Percentiles rank a stretch among this genome's conserved stretches.
phyloP scores from a whole-genome alignment of 30 jellyfish, hydroid and myxozoan species.

The Chrysaora quinquecirrha region DNA sequence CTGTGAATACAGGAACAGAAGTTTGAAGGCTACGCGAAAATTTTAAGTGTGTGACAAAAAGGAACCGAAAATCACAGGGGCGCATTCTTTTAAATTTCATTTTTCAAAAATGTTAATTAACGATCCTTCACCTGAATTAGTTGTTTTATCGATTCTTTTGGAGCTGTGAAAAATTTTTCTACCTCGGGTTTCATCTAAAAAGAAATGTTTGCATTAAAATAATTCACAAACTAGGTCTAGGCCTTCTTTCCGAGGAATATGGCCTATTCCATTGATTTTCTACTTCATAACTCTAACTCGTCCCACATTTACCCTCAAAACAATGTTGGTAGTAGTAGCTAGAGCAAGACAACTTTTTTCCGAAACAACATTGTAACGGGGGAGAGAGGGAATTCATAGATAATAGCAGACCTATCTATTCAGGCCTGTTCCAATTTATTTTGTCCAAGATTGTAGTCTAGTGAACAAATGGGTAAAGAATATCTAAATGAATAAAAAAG shows the following conservation, averaged over 20 bases:
- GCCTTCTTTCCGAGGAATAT: too few species aligned
- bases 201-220: too few species aligned
- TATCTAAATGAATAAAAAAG: background rate
- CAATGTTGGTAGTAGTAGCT: too few species aligned
- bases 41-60: too few species aligned
- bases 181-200: slow-evolving; percentile 68
- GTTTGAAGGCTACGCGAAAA: too few species aligned
- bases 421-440: too few species aligned
- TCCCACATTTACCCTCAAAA: background rate
- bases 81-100: too few species aligned
- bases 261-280: too few species aligned
- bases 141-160: slow-evolving; percentile 47
- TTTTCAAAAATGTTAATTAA: background rate
- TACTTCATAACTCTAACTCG: background rate
- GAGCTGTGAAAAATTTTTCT: slow-evolving; percentile 44
- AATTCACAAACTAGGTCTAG: too few species aligned
- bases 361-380: background rate
- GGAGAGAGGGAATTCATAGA: too few species aligned
- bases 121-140: slow-evolving; percentile 19
- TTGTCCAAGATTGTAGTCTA: background rate
- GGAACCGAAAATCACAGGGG: too few species aligned
- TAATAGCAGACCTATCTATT: background rate
- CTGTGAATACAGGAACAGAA: too few species aligned
- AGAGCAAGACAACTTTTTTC: background rate
- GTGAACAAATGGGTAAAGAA: background rate